Conservation (phyloP, 2,113 vertebrate species). For the Antennarius striatus region DNA sequence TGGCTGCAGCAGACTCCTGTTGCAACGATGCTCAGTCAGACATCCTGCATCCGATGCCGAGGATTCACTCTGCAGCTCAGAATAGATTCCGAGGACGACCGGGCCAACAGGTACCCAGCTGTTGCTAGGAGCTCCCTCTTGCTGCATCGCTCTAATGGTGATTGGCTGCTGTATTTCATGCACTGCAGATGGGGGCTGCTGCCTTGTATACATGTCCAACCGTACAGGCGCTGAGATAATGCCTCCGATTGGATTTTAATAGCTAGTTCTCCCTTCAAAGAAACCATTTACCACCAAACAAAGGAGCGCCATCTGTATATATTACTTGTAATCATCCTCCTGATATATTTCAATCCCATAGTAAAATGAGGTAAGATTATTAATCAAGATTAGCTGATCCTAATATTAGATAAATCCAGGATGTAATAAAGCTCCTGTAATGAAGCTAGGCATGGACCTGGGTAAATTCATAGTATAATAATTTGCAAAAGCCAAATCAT, state of each 20-base stretch:
- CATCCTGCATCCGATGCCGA: constrained; percentile 17
- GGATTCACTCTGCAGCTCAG: constrained; percentile 17
- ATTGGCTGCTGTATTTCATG: constrained; percentile 45
- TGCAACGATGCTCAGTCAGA: constrained; percentile 9
- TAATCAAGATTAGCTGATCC: constrained; percentile 70
- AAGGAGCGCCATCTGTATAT: constrained; percentile 42
- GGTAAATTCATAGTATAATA: constrained; percentile 30
- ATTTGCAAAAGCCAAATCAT: constrained; percentile 40
- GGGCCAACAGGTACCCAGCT: constrained; percentile 48
- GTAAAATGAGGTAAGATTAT: constrained; percentile 68
- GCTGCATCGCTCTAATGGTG: constrained; percentile 10
- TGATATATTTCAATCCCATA: constrained; percentile 62
- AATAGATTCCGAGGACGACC: constrained; percentile 23
- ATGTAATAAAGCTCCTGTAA: constrained; percentile 61
- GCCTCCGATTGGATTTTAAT: constrained; percentile 55
- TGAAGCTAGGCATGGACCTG: constrained; percentile 45
- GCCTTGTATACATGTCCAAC: constrained; percentile 23
- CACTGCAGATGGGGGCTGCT: background rate
- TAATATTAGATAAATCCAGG: constrained; percentile 63
- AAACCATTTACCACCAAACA: constrained; percentile 68
- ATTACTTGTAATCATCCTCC: constrained; percentile 47
- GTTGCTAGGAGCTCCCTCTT: constrained; percentile 47
- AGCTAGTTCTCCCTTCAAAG: constrained; percentile 53
- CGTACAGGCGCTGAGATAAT: constrained; percentile 42
- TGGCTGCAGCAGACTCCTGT: background rate